Evolutionary conservation across 2,797 vertebrate genomes (phyloP).

Genomic region (Micropoecilia bifurca): DNA sequence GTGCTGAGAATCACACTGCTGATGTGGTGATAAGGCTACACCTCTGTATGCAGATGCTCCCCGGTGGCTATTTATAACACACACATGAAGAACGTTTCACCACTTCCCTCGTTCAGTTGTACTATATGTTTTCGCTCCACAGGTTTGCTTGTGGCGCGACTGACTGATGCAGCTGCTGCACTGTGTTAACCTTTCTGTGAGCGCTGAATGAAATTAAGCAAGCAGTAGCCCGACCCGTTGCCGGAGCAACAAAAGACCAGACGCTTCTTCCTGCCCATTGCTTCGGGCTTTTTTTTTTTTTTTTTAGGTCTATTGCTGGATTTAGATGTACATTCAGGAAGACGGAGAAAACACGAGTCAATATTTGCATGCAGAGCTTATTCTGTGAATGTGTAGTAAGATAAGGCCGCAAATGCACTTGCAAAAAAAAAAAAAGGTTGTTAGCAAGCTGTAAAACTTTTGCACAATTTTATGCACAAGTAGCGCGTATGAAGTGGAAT

Average conservation of each 20-base stretch:
- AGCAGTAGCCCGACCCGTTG: conserved; percentile 60
- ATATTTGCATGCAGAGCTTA: conserved; percentile 9
- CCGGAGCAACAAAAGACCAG: conserved; percentile 72
- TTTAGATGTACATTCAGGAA: conserved; percentile 56
- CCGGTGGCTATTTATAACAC: conserved; percentile 33
- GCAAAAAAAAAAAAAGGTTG: not conserved
- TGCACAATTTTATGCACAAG: not conserved
- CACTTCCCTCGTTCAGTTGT: conserved; percentile 37
- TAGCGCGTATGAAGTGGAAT: not conserved
- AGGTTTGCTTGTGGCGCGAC: conserved; percentile 41
- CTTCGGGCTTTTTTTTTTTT: conserved; percentile 55
- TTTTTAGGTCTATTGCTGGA: conserved; percentile 35
- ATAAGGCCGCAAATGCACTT: not conserved
- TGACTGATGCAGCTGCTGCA: conserved; percentile 41
- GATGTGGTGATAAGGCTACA: not conserved
- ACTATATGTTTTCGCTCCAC: conserved; percentile 28
- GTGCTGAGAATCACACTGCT: not conserved
- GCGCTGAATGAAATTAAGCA: conserved; percentile 53
- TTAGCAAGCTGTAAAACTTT: not conserved
- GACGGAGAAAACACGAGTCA: conserved; percentile 34
- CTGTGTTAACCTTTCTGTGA: conserved; percentile 50
- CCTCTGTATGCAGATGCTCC: conserved; percentile 18
- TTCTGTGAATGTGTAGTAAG: not conserved
- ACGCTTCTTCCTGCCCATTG: conserved; percentile 50
- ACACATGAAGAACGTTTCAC: conserved; percentile 13